Evolutionary conservation across 2,888 invertebrate species (phyloP), one percentile per base, ranked within the genome.

Genomic region (Ceraclea dissimilis): DNA sequence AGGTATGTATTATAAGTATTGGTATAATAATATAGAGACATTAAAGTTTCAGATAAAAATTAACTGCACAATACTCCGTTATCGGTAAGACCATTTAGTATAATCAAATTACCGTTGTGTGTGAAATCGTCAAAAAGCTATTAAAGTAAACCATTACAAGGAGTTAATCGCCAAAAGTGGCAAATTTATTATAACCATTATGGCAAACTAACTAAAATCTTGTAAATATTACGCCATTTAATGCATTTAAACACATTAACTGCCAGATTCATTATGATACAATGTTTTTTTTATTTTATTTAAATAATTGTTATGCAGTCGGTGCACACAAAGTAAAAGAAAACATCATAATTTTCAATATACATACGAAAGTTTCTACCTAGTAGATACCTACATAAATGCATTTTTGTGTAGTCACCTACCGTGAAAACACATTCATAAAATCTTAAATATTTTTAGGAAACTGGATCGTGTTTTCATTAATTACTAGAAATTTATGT

Each of bases 111-210:
- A 33, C 49, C 18, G n/a, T 18, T 43, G 44, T 49, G 16, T 31
- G 44, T 48, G 54, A 21, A 54, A 44, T 48, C 57, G 57, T 54
- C 51, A 54, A 51, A 54, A 44, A 49, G 34, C 44, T 49, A 54
- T 57, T 54, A 57, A 51, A 51, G 43, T 20, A 34, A 34, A 31
- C 47, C 57, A 50, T 57, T 51, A 57, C 46, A 48, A 26, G 18
- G 26, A 49, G 49, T 49, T 52, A 54, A 52, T 57, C 52, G 52
- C 48, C 43, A 21, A 39, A 51, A 43, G 54, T 31, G 51, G 31
- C 49, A 31, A 51, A 57, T 54, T 51, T 57, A 54, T 54, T 52
- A 48, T 43, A 44, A 13, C 49, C 53, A 46, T 57, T 52, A 56
- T 39, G 48, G 50, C 39, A 16, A 31, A 26, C 26, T 26, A 50